These are phyloP conservation scores for Phymastichus coffea DNA, from an alignment of 1,140 invertebrate genomes.

Conservation along the genomic window DNA sequence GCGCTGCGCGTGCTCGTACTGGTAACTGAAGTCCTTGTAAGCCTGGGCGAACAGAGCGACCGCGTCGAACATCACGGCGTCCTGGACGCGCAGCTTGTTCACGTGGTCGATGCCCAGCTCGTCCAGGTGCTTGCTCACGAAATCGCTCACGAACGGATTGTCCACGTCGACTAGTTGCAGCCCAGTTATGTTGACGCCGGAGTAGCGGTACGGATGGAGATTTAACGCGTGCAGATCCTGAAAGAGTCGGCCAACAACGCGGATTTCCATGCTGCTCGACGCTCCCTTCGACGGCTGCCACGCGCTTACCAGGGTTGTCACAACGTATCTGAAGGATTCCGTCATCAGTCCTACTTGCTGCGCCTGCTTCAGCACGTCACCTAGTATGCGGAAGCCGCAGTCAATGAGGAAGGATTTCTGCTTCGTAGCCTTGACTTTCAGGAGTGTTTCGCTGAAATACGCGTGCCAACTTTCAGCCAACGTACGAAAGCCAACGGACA, in stretches of 20 bases:
- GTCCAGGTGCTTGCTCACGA: conserved; percentile 41
- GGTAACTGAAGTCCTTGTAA: conserved; percentile 71
- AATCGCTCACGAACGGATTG: conserved; percentile 58
- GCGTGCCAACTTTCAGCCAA: too few relatives aligned
- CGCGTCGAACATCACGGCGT: conserved; percentile 90
- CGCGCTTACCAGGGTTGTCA: conserved; percentile 79
- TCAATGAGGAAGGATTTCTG: conserved; percentile 72
- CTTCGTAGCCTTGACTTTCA: conserved; percentile 39
- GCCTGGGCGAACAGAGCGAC: conserved; percentile 90
- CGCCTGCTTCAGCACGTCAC: conserved; percentile 79
- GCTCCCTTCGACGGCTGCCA: too few relatives aligned
- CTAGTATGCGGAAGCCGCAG: conserved; percentile 68
- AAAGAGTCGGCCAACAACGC: too few relatives aligned
- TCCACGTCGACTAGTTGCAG: conserved; percentile 71
- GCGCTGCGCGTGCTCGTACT: neutral
- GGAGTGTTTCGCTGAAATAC: conserved; percentile 26
- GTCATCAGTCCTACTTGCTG: conserved; percentile 93
- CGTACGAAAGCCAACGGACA: too few relatives aligned
- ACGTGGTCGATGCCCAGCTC: conserved; percentile 36
- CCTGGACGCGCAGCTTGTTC: conserved; percentile 72
- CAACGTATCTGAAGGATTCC: conserved; percentile 81
- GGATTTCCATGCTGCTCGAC: too few relatives aligned
- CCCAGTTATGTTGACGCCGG: conserved; percentile 82
- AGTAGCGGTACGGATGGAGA: conserved; percentile 77
- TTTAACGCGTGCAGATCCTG: conserved; percentile 83